Conservation (phyloP, 92 coral and sea anemone species). For the Porites rus region DNA sequence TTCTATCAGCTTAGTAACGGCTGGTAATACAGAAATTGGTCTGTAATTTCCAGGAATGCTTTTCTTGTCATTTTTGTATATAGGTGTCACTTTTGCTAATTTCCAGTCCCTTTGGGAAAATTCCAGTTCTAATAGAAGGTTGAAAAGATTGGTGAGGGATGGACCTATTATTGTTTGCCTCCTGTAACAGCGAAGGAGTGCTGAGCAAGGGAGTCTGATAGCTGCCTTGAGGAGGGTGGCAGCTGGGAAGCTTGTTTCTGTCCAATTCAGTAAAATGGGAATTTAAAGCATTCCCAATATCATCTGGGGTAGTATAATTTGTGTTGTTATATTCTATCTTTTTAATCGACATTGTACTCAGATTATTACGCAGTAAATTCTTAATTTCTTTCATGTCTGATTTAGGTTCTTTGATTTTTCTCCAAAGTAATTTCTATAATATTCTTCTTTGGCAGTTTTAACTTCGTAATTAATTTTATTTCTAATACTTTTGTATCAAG, state of each 20-base stretch:
- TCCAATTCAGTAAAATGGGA: neutral
- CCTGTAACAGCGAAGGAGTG: neutral
- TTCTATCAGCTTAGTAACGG: neutral
- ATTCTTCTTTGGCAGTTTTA: slow-evolving; percentile 19
- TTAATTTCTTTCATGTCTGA: neutral
- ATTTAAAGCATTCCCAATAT: neutral
- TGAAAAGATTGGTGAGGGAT: slow-evolving; percentile 1
- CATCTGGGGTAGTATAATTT: neutral
- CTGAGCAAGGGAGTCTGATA: no score
- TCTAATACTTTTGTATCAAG: slow-evolving; percentile 22
- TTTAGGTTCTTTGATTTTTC: neutral
- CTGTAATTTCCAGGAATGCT: neutral
- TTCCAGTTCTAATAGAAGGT: neutral
- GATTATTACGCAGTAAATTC: neutral
- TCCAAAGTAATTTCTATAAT: neutral
- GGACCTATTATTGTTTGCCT: neutral
- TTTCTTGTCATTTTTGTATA: no score
- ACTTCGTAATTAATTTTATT: slow-evolving; percentile 25
- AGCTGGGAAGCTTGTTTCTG: no score
- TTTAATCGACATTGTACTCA: neutral
- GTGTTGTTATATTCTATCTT: no score
- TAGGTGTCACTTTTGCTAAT: no score
- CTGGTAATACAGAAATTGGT: neutral
- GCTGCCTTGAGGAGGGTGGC: no score
- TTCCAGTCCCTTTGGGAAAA: no score